phyloP scores from a whole-genome alignment of 2,888 invertebrate species.

The Falcaria lacertinaria region DNA sequence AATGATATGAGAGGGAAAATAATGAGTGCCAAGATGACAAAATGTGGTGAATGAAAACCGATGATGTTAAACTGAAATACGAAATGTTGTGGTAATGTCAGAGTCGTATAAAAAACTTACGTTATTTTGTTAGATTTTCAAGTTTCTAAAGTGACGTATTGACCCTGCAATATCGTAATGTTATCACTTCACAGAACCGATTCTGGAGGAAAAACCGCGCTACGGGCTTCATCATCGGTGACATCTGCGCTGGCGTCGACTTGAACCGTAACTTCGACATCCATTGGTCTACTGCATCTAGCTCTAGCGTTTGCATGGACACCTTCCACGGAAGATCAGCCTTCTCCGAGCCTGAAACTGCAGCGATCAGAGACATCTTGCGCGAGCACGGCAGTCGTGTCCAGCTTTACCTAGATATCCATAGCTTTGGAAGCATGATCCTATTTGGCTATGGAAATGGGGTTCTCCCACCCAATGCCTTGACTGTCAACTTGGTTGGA shows the following conservation, averaged over 20 bases:
- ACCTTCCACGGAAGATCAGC: conserved; percentile 80
- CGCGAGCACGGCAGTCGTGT: conserved; percentile 60
- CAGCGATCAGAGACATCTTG: conserved; percentile 77
- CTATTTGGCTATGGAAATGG: conserved; percentile 46
- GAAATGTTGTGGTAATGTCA: too few species aligned
- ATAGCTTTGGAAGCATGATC: conserved; percentile 84
- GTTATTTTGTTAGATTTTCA: too few species aligned
- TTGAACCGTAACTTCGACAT: conserved; percentile 86
- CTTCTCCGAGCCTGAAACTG: conserved; percentile 84
- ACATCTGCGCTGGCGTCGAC: conserved; percentile 82
- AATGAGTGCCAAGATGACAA: too few species aligned
- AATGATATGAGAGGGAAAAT: too few species aligned
- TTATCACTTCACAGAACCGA: conserved; percentile 70
- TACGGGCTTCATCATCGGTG: conserved; percentile 27
- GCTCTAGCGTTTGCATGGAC: conserved; percentile 74
- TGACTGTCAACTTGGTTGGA: conserved; percentile 50
- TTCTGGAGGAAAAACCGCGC: conserved; percentile 84
- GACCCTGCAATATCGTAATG: too few species aligned
- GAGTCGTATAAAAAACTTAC: too few species aligned
- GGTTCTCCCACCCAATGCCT: conserved; percentile 60
- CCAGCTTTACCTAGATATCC: conserved; percentile 84
- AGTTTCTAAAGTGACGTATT: too few species aligned
- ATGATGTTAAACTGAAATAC: too few species aligned
- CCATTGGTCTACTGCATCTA: conserved; percentile 79
- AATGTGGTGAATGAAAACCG: too few species aligned